Evolutionary conservation across 2,113 vertebrate genomes (phyloP).

Genomic region (Pantherophis guttatus): DNA sequence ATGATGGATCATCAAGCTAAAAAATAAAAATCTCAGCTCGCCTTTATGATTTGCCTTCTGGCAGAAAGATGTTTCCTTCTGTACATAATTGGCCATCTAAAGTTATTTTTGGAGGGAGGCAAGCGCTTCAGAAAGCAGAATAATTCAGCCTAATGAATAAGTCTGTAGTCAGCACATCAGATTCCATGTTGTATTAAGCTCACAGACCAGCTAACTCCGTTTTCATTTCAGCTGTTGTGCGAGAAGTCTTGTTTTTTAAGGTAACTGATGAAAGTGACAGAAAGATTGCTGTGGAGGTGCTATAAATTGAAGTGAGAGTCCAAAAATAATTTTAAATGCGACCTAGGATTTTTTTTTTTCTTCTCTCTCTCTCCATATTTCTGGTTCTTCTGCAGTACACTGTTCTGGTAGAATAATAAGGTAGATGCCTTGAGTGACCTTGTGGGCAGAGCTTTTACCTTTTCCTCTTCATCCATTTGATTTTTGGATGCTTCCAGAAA

Average conservation of each 20-base stretch:
- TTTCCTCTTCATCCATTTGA: background rate
- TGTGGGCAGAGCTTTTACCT: background rate
- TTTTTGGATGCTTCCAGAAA: background rate
- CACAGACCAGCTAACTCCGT: background rate
- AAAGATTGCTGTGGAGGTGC: too few relatives aligned
- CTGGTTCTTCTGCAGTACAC: background rate
- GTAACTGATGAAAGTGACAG: background rate
- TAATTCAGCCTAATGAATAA: conserved; percentile 26
- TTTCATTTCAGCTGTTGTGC: background rate
- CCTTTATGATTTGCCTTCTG: background rate
- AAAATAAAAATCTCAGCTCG: background rate
- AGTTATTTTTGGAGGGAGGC: background rate
- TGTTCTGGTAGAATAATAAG: background rate
- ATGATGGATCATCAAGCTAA: background rate
- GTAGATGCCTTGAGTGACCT: background rate
- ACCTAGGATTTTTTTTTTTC: background rate
- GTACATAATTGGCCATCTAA: background rate
- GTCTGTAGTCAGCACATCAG: background rate
- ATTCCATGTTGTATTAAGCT: background rate
- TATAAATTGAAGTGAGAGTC: background rate
- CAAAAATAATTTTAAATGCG: background rate
- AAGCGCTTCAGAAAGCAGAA: background rate
- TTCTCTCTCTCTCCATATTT: background rate
- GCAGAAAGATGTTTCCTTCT: background rate
- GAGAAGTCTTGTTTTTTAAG: background rate